Base-by-base conservation (phyloP, 2,113 vertebrate genomes). In the Macroglossus sobrinus region DNA sequence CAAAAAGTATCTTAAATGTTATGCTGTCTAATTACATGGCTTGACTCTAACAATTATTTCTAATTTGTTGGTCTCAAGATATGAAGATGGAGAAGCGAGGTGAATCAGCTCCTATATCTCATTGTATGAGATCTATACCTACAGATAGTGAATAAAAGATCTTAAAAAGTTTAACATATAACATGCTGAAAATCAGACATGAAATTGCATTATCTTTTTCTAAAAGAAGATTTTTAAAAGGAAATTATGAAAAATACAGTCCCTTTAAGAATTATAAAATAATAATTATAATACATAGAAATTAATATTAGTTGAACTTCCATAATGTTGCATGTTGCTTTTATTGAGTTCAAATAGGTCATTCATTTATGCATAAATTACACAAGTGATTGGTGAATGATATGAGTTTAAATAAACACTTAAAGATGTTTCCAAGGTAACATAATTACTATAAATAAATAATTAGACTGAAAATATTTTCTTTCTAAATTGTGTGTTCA, bases 21-120 rank as follows among this genome's bases (percentile, higher is more conserved):
- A 96, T 95, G 76, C 64, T 97, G 22, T 93, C 87, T 98, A 98
- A 98, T 98, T 98, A 96, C 50, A 95, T 72, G 84, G 28, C 63
- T 98, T 97, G 63, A 97, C 96, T 97, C 94, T 97, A 97, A 96
- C 82, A 98, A 97, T 98, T 95, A 96, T 97, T 98, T 98, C 89
- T 66, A 98, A 97, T 96, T 98, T 98, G 85, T 96, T 98, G 24
- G 84, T 97, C 93, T 98, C 85, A 97, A 91, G 86, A 88, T 93
- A 93, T 92, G 81, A 78, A 64, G 81, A 76, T 89, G 74, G 8
- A 97, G 22, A 85, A 85, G 12, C 40, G 93, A 16, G 94, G 14
- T 75, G 4, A 93, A 80, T 87, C 55, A 96, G 15, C 1, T 75
- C 0, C 75, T 86, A 89, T 57, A 82, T 14, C 0, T 95, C 45